These are phyloP conservation scores for Morone chrysops DNA, from an alignment of 2,113 vertebrate genomes.

Conservation along the genomic window DNA sequence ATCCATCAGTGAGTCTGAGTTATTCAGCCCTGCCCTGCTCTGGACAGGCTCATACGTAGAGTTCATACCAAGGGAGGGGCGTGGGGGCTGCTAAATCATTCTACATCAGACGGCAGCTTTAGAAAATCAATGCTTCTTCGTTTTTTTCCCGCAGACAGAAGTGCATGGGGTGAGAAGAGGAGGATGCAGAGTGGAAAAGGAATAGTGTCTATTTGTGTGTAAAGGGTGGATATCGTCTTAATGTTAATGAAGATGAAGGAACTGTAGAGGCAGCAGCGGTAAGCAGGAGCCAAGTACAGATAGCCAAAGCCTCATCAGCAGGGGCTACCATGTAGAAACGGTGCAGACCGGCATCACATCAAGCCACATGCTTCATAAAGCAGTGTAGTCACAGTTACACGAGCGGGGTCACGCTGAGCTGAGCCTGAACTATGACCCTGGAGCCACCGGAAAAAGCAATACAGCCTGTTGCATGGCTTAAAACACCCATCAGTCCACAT, in stretches of 20 bases:
- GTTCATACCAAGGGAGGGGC: conserved; percentile 61
- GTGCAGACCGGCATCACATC: conserved; percentile 27
- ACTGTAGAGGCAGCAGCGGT: conserved; percentile 10
- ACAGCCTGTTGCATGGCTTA: conserved; percentile 18
- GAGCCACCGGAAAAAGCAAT: conserved; percentile 20
- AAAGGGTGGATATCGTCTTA: conserved; percentile 47
- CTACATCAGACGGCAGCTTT: conserved; percentile 69
- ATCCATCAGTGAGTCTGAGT: conserved; percentile 79
- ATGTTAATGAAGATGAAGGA: conserved; percentile 66
- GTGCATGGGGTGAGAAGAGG: conserved; percentile 36
- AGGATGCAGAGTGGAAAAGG: conserved; percentile 34
- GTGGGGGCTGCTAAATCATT: conserved; percentile 63
- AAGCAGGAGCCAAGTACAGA: conserved; percentile 45
- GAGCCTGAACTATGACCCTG: conserved; percentile 59
- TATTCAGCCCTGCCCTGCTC: conserved; percentile 71
- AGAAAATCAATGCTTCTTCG: conserved; percentile 70
- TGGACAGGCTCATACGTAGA: conserved; percentile 62
- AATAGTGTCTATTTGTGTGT: conserved; percentile 30
- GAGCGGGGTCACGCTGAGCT: conserved; percentile 45
- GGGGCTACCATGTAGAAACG: conserved; percentile 22
- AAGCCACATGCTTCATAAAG: conserved; percentile 46
- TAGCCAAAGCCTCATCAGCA: conserved; percentile 23
- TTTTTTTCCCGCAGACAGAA: conserved; percentile 36
- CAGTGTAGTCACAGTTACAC: conserved; percentile 27
- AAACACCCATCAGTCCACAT: conserved; percentile 5